These are phyloP conservation scores for Esox niger DNA, from an alignment of 2,113 vertebrate genomes.

Conservation along the genomic window DNA sequence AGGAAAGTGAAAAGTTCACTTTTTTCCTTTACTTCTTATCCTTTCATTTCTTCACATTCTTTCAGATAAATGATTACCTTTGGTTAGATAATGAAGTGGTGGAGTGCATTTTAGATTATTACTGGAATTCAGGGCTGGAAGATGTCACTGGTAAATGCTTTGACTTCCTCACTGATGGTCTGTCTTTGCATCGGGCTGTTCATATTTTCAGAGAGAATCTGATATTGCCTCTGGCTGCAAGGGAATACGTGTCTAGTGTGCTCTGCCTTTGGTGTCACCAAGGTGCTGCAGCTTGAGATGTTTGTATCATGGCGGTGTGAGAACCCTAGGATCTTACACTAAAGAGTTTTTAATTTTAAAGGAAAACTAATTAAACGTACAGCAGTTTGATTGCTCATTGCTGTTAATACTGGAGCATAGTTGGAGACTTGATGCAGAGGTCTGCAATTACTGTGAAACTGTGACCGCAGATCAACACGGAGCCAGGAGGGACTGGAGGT, in stretches of 20 bases:
- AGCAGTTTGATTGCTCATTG: background rate
- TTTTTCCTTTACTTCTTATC: background rate
- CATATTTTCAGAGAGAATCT: background rate
- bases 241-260: background rate
- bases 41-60: background rate
- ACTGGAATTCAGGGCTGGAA: background rate
- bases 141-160: too few relatives aligned
- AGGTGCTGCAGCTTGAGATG: background rate
- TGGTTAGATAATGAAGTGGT: background rate
- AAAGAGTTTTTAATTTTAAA: too few relatives aligned
- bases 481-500: constrained; percentile 16
- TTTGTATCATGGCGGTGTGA: too few relatives aligned
- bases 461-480: constrained; percentile 1
- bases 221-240: background rate
- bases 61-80: background rate
- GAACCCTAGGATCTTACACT: too few relatives aligned
- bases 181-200: background rate
- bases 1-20: constrained; percentile 49
- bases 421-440: too few relatives aligned
- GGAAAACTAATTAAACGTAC: too few relatives aligned
- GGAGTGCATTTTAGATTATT: too few relatives aligned
- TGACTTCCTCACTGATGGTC: background rate
- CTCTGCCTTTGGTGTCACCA: background rate
- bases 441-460: too few relatives aligned
- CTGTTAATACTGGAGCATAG: background rate